Conservation (phyloP, 2,113 vertebrate genomes). For the Zootoca vivipara region DNA sequence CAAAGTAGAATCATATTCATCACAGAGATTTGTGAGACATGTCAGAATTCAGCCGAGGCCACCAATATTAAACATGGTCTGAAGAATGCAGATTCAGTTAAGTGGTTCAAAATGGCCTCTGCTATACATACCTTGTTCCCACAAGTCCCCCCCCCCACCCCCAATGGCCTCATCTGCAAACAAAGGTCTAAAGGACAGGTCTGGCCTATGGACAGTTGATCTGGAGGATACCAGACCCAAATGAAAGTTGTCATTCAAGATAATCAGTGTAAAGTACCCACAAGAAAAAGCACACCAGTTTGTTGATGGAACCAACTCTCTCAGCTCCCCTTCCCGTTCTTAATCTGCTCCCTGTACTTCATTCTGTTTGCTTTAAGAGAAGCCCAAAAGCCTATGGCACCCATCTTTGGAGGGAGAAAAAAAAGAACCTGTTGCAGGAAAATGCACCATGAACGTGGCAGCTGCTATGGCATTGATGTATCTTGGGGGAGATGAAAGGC, state of each 20-base stretch:
- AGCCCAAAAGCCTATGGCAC: background rate
- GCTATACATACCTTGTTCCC: conserved; percentile 34
- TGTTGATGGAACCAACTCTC: conserved; percentile 53
- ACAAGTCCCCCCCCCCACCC: conserved; percentile 9
- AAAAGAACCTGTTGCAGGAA: background rate
- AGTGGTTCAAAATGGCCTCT: background rate
- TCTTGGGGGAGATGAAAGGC: conserved; percentile 8
- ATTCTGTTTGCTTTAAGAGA: background rate
- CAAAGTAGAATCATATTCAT: conserved; percentile 40
- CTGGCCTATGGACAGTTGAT: conserved; percentile 25
- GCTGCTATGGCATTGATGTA: conserved; percentile 13
- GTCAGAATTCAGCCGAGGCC: conserved; percentile 11
- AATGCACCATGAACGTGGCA: conserved; percentile 16
- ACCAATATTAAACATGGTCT: conserved; percentile 28
- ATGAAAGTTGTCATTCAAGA: conserved; percentile 48
- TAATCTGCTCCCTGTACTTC: conserved; percentile 29
- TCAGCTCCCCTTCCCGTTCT: conserved; percentile 21
- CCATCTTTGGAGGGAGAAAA: background rate
- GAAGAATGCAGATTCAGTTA: conserved; percentile 35
- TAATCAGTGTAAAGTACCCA: conserved; percentile 40
- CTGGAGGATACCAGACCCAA: conserved; percentile 45
- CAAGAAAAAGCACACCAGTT: conserved; percentile 49
- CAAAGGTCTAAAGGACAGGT: conserved; percentile 19
- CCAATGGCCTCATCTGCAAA: conserved; percentile 39
- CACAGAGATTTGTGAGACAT: conserved; percentile 38